phyloP scores from a whole-genome alignment of 2,888 invertebrate species.

The Cepaea hortensis region DNA sequence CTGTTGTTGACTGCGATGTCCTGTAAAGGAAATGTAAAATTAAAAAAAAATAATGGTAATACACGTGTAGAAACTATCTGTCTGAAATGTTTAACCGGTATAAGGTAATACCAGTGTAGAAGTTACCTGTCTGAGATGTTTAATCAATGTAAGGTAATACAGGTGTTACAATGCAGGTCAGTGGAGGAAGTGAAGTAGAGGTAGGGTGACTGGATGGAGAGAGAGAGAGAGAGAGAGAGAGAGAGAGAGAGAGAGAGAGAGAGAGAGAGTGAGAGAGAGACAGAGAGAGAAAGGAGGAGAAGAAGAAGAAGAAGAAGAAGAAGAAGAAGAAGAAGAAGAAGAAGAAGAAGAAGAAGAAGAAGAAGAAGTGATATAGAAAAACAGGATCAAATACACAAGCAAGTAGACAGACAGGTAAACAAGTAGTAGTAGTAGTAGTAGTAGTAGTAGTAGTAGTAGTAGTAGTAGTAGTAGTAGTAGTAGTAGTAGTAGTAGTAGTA shows the following conservation, averaged over 20 bases:
- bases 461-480: conserved; percentile 7
- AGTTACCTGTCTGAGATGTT: too few relatives aligned
- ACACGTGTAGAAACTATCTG: too few relatives aligned
- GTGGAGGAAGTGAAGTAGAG: too few relatives aligned
- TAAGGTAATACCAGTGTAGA: too few relatives aligned
- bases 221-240: background rate
- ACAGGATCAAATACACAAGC: background rate
- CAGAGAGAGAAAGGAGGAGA: background rate
- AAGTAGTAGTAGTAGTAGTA: conserved; percentile 3
- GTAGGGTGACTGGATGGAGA: background rate
- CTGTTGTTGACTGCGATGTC: too few relatives aligned
- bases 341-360: background rate
- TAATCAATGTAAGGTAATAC: too few relatives aligned
- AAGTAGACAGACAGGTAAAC: too few relatives aligned
- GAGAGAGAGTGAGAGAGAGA: conserved; percentile 4
- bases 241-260: conserved; percentile 31
- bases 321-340: background rate
- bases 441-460: background rate
- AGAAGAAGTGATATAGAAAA: background rate
- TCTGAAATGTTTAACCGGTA: too few relatives aligned
- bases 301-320: background rate
- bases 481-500: conserved; percentile 23
- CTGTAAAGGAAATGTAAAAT: too few relatives aligned
- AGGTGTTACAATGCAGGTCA: too few relatives aligned
- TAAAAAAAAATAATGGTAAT: background rate